phyloP scores from a whole-genome alignment of 2,113 vertebrate genomes.

The Bubo scandiacus region DNA sequence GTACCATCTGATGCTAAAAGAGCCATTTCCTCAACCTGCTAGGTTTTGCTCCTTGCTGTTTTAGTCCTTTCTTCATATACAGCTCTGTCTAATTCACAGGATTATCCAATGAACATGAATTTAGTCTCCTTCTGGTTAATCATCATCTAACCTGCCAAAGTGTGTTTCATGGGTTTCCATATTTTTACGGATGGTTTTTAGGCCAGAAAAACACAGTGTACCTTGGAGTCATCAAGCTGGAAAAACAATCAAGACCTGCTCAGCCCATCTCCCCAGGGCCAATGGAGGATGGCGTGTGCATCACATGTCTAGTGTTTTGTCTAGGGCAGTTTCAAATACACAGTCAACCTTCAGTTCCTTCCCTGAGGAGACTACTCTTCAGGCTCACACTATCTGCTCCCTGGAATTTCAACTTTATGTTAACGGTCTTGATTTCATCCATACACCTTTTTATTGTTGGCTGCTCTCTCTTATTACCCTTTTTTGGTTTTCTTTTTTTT shows the following conservation, averaged over 20 bases:
- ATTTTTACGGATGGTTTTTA: constrained; percentile 11
- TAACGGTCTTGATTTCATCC: background rate
- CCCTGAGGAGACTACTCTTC: background rate
- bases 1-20: background rate
- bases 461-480: background rate
- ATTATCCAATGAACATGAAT: background rate
- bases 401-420: background rate
- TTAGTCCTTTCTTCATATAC: background rate
- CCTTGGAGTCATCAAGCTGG: constrained; percentile 37
- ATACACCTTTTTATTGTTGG: background rate
- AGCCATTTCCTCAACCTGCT: background rate
- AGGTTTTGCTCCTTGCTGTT: background rate
- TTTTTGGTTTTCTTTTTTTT: no score
- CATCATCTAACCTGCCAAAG: constrained; percentile 9
- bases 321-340: background rate
- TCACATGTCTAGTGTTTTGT: constrained; percentile 10
- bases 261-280: background rate
- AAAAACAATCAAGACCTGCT: constrained; percentile 38
- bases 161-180: constrained; percentile 9
- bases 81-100: background rate
- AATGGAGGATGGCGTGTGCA: background rate
- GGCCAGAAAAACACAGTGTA: constrained; percentile 21
- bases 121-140: constrained; percentile 6
- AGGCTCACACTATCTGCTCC: background rate
- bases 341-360: background rate